phyloP scores from a whole-genome alignment of 30 jellyfish, hydroid and myxozoan species.

The Nemopilema nomurai region DNA sequence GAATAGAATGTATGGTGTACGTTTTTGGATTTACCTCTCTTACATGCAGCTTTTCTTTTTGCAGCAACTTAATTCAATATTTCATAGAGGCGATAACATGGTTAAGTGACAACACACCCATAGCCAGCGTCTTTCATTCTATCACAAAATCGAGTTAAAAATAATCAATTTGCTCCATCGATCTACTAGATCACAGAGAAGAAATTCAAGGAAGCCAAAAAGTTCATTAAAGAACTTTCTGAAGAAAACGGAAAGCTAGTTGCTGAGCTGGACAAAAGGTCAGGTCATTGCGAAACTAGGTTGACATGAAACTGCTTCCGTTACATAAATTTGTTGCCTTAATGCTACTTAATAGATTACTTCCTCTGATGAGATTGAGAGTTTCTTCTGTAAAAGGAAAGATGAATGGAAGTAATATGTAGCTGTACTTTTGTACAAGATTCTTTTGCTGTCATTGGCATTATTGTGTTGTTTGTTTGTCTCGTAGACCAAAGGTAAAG shows the following conservation, averaged over 20 bases:
- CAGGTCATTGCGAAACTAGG: background rate
- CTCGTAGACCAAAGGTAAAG: slow-evolving; percentile 41
- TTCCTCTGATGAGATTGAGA: no score
- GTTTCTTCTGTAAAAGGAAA: background rate
- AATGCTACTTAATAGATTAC: no score
- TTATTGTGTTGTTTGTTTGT: background rate
- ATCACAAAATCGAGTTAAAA: no score
- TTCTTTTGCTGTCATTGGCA: background rate
- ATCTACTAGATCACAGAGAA: slow-evolving; percentile 36
- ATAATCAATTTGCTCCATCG: background rate
- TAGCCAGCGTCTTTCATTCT: no score
- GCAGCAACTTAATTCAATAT: no score
- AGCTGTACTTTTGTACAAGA: no score
- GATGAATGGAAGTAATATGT: background rate
- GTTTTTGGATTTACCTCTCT: no score
- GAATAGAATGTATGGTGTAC: no score
- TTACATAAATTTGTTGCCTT: no score
- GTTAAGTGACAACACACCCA: no score
- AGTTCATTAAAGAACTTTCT: slow-evolving; percentile 49
- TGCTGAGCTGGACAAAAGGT: slow-evolving; percentile 51
- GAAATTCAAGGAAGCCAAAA: slow-evolving; percentile 60
- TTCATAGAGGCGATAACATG: no score
- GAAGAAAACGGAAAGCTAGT: slow-evolving; percentile 40
- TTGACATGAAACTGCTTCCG: background rate
- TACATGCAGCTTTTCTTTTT: no score